A percentile compares a stretch with the other conserved stretches of the same genome.
phyloP scores from a whole-genome alignment of 2,888 invertebrate genomes.

The Stenodera caucasica region DNA sequence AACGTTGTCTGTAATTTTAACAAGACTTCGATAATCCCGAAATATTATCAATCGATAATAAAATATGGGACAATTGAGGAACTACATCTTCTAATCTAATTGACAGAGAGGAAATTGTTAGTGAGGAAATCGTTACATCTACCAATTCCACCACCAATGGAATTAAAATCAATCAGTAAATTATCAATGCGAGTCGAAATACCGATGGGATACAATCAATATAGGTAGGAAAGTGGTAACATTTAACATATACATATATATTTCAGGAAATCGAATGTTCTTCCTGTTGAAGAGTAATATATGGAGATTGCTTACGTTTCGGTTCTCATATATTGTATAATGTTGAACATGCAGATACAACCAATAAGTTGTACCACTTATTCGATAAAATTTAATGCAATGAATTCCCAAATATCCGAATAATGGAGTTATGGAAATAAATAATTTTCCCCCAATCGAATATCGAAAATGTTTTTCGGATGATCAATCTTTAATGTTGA shows the following conservation, averaged over 20 bases:
- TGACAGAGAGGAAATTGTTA: slow-evolving; percentile 12
- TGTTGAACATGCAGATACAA: background rate
- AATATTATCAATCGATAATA: background rate
- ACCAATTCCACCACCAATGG: slow-evolving; percentile 10
- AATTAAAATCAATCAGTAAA: slow-evolving; percentile 26
- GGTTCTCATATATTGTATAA: slow-evolving; percentile 8
- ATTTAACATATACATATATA: no score
- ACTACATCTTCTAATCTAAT: no score
- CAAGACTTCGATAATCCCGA: background rate
- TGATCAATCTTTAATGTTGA: no score
- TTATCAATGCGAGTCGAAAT: slow-evolving; percentile 10
- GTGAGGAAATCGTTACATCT: background rate
- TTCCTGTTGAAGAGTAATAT: slow-evolving; percentile 32
- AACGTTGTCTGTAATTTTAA: background rate
- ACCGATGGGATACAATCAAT: slow-evolving; percentile 4
- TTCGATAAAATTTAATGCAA: no score
- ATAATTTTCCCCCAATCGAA: no score
- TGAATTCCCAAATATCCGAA: no score
- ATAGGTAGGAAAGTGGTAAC: no score
- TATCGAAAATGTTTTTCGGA: no score
- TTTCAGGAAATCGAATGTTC: slow-evolving; percentile 34
- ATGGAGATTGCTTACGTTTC: slow-evolving; percentile 9
- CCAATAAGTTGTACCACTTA: background rate
- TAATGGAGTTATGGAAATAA: no score
- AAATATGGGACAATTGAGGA: background rate